phyloP scores from a whole-genome alignment of 2,113 vertebrate genomes.

The Formicarius rufipectus region DNA sequence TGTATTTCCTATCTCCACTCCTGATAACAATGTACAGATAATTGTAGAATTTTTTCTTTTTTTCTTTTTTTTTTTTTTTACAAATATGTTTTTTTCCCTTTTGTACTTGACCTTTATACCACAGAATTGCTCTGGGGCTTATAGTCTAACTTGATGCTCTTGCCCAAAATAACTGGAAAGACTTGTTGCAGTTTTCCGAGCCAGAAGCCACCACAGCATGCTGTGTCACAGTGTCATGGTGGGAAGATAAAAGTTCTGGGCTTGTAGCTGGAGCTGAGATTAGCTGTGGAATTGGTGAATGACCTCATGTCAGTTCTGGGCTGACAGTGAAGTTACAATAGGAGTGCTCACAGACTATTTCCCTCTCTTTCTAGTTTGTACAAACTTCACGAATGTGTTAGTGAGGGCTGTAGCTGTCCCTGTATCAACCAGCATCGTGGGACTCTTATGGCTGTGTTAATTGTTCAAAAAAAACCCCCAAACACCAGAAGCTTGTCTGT shows the following conservation, averaged over 20 bases:
- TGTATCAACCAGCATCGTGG: not conserved
- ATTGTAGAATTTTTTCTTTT: not conserved
- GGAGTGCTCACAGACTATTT: not conserved
- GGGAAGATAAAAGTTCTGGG: not conserved
- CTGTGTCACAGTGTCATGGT: accelerated
- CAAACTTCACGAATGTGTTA: not conserved
- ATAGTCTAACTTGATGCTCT: not conserved
- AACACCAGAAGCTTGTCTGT: not conserved
- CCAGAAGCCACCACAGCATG: not conserved
- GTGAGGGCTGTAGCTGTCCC: not conserved
- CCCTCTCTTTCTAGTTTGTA: not conserved
- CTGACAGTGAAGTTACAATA: accelerated
- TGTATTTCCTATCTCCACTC: not conserved
- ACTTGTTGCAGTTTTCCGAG: not conserved
- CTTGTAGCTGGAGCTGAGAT: not conserved
- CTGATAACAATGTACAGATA: not conserved
- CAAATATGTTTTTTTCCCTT: not conserved
- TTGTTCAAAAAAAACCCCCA: not conserved
- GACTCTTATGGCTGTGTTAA: not conserved
- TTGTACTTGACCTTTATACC: not conserved
- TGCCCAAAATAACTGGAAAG: not conserved
- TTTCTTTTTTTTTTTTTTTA: not conserved
- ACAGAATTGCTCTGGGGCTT: not conserved
- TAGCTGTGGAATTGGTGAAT: not conserved
- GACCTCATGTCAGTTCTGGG: accelerated